These are phyloP conservation scores for Leptura quadrifasciata DNA, from an alignment of 2,888 invertebrate species.

Conservation along the genomic window DNA sequence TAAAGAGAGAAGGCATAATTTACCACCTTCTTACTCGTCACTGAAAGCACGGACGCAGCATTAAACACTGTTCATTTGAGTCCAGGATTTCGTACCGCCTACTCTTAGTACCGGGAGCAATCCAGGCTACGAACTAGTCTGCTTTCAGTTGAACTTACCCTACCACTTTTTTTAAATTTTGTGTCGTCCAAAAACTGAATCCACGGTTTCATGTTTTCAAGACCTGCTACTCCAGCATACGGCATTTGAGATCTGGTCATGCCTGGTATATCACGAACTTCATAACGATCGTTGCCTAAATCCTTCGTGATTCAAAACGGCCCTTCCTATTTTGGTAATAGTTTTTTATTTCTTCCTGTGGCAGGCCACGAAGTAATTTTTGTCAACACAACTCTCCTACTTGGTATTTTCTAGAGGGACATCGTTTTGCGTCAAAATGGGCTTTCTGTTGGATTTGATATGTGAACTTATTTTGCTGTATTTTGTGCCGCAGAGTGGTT, in stretches of 20 bases:
- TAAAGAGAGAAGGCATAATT: too few relatives aligned
- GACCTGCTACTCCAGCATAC: not conserved
- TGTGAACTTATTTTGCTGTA: not conserved
- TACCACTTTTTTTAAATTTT: too few relatives aligned
- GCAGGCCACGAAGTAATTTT: slow-evolving; percentile 38
- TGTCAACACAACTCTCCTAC: slow-evolving; percentile 47
- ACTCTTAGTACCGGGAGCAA: too few relatives aligned
- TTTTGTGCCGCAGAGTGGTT: slow-evolving; percentile 34
- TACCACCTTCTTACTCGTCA: too few relatives aligned
- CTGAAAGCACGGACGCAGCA: too few relatives aligned
- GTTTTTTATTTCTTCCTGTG: slow-evolving; percentile 47
- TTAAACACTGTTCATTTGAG: too few relatives aligned
- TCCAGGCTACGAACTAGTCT: too few relatives aligned
- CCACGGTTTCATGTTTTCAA: slow-evolving; percentile 30
- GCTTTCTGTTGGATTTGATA: slow-evolving; percentile 2
- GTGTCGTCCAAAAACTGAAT: slow-evolving; percentile 21
- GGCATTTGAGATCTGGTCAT: slow-evolving; percentile 1
- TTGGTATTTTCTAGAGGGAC: slow-evolving; percentile 10
- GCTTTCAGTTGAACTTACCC: too few relatives aligned
- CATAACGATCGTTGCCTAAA: slow-evolving; percentile 42
- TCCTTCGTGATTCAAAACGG: slow-evolving; percentile 42
- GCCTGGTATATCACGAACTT: slow-evolving; percentile 39
- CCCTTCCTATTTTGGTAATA: slow-evolving; percentile 50
- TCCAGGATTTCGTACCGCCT: too few relatives aligned
- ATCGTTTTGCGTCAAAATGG: not conserved